phyloP scores from a whole-genome alignment of 2,113 vertebrate genomes.

The Suricata suricatta region DNA sequence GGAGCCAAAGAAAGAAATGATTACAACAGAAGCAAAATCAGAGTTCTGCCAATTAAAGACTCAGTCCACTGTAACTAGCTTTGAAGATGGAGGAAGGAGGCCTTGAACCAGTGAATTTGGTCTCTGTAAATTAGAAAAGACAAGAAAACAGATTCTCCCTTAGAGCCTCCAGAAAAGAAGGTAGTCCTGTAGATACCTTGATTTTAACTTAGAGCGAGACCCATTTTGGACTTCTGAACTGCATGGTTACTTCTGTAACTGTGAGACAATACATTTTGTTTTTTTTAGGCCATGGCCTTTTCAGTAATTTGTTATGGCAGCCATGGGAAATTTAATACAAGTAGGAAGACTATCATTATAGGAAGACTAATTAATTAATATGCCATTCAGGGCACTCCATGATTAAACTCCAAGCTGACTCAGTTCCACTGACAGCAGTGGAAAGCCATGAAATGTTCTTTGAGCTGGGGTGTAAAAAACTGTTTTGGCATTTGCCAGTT shows the following conservation, averaged over 20 bases:
- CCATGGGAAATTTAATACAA: not conserved
- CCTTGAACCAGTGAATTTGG: not conserved
- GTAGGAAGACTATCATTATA: not conserved
- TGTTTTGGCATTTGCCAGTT: not conserved
- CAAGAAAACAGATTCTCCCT: not conserved
- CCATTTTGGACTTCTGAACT: constrained; percentile 8
- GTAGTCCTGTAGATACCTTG: not conserved
- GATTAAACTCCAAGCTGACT: not conserved
- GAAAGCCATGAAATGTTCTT: constrained; percentile 2
- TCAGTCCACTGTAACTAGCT: not conserved
- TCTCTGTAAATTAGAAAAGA: not conserved
- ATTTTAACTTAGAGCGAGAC: not conserved
- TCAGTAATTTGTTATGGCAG: not conserved
- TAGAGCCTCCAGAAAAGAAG: not conserved
- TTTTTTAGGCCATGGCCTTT: not conserved
- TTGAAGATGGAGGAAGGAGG: not conserved
- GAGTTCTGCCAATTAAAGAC: not conserved
- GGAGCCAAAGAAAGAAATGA: not conserved
- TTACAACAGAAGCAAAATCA: not conserved
- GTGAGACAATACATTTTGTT: not conserved
- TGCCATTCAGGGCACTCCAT: not conserved
- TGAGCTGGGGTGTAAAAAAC: not conserved
- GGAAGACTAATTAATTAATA: not conserved
- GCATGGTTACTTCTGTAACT: not conserved
- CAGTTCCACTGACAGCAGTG: not conserved